Evolutionary conservation across 1,140 invertebrate species (phyloP).

Genomic region (Eciton burchellii): DNA sequence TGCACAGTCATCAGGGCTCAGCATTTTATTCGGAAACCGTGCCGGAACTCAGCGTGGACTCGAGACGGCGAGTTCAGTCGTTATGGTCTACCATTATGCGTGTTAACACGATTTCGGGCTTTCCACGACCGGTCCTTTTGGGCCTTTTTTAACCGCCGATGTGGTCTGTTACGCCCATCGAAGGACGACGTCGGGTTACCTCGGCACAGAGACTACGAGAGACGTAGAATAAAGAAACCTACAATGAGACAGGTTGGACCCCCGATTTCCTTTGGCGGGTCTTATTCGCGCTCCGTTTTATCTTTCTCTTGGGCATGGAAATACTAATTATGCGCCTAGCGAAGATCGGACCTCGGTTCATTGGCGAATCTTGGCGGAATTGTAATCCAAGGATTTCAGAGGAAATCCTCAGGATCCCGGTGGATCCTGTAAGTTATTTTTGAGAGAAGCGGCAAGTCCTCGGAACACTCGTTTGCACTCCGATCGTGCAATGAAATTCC

Average conservation of each 20-base stretch:
- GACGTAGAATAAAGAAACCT: constrained; percentile 67
- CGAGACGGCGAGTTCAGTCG: constrained; percentile 25
- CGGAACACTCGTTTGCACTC: no score
- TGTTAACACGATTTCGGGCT: constrained; percentile 60
- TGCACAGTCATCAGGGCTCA: background rate
- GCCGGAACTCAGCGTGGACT: constrained; percentile 25
- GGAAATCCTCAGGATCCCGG: no score
- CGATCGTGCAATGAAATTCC: background rate
- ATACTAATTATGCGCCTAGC: constrained; percentile 75
- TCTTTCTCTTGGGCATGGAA: constrained; percentile 69
- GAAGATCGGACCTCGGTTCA: constrained; percentile 30
- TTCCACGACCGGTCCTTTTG: constrained; percentile 37
- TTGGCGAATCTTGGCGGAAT: no score
- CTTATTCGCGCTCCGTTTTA: constrained; percentile 67
- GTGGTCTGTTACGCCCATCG: constrained; percentile 61
- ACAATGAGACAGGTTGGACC: constrained; percentile 75
- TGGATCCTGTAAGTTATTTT: no score
- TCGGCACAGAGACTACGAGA: constrained; percentile 24
- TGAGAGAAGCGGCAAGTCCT: no score
- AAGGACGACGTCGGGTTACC: constrained; percentile 35
- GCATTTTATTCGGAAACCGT: constrained; percentile 30
- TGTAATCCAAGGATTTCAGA: no score
- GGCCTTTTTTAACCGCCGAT: constrained; percentile 24
- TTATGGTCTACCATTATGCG: constrained; percentile 26
- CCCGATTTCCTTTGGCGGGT: constrained; percentile 70